Evolutionary conservation across 2,888 invertebrate genomes (phyloP).

Genomic region (Apeira syringaria): DNA sequence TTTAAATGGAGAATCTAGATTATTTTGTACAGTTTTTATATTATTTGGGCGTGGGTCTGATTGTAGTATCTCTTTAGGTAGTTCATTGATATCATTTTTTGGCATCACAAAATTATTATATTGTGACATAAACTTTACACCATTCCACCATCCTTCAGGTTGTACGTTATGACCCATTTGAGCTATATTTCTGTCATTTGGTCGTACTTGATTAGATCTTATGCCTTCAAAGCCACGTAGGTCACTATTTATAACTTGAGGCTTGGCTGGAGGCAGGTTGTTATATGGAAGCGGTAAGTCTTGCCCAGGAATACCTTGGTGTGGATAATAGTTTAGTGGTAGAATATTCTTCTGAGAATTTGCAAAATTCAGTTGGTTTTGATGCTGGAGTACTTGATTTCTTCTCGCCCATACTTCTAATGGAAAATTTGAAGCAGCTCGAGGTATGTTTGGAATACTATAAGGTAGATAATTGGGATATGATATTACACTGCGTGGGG

Average conservation of each 20-base stretch:
- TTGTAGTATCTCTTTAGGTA: background rate
- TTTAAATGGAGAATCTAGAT: background rate
- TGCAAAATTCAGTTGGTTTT: background rate
- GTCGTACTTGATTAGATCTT: background rate
- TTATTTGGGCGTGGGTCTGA: conserved; percentile 1
- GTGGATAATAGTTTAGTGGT: background rate
- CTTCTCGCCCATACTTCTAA: background rate
- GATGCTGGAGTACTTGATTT: background rate
- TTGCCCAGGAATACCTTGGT: background rate
- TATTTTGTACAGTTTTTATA: conserved; percentile 5
- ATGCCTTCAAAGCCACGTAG: background rate
- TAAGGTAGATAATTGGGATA: no score
- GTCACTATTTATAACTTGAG: background rate
- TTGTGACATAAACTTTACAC: background rate
- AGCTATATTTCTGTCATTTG: conserved; percentile 4
- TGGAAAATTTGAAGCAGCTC: background rate
- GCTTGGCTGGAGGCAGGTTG: background rate
- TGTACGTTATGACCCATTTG: background rate
- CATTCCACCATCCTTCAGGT: background rate
- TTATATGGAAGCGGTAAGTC: background rate
- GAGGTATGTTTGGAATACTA: background rate
- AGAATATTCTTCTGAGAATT: background rate
- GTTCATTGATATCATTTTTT: background rate
- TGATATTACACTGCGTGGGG: no score
- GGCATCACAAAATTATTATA: background rate